Percentiles rank a stretch among this genome's conserved stretches.
Evolutionary conservation across 1,140 invertebrate species (phyloP).

Genomic region (Apocrypta bakeri): DNA sequence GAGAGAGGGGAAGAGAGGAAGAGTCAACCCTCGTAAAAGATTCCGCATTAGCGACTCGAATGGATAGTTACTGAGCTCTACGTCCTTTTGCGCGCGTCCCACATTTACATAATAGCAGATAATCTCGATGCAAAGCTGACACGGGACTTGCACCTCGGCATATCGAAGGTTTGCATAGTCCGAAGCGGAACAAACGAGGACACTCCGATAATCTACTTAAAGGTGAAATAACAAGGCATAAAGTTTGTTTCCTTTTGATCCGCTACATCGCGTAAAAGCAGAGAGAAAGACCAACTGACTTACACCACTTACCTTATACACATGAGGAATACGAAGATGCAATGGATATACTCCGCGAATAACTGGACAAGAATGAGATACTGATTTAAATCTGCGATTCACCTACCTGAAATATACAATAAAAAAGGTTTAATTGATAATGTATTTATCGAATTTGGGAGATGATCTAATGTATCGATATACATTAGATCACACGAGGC

Average conservation of each 20-base stretch:
- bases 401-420: no score
- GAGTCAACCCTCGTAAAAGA: constrained; percentile 1
- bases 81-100: background rate
- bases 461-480: no score
- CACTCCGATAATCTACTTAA: constrained; percentile 8
- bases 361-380: background rate
- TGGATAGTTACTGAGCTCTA: background rate
- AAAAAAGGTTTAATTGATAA: no score
- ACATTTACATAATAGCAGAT: constrained; percentile 36
- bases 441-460: no score
- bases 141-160: constrained; percentile 11
- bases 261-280: background rate
- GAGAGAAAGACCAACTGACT: background rate
- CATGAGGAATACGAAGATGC: no score
- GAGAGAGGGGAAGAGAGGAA: background rate
- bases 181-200: constrained; percentile 24
- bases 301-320: background rate
- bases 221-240: constrained; percentile 1
- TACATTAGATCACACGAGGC: background rate
- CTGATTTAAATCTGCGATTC: background rate
- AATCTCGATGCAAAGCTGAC: constrained; percentile 34
- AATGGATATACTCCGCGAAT: background rate
- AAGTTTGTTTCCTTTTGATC: constrained; percentile 3
- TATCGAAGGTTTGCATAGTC: constrained; percentile 13
- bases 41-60: background rate